A percentile compares a stretch with the other conserved stretches of the same genome.
Conservation (phyloP, 2,797 vertebrate species). For the Bradypodion ventrale region DNA sequence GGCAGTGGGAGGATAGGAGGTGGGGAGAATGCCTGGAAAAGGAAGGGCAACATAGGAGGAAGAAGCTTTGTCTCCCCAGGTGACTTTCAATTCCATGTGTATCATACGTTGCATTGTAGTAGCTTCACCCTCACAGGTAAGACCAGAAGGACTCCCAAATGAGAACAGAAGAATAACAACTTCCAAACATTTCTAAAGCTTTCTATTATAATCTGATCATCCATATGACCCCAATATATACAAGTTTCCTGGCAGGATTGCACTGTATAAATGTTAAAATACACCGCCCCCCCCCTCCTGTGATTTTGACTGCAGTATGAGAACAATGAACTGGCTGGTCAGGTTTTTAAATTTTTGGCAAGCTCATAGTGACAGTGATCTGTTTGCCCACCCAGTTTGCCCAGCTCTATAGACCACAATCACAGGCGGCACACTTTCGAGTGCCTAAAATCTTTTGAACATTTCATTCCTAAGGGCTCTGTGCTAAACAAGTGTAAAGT, state of each 20-base stretch:
- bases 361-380: conserved; percentile 60
- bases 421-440: conserved; percentile 51
- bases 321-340: conserved; percentile 40
- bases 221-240: background rate
- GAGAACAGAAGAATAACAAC: background rate
- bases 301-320: background rate
- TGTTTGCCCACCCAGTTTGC: conserved; percentile 71
- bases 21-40: no score
- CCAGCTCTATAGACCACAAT: conserved; percentile 49
- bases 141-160: background rate
- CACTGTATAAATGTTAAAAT: background rate
- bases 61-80: background rate
- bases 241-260: background rate
- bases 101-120: background rate
- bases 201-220: background rate
- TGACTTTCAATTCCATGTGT: background rate
- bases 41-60: no score
- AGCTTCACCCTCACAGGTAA: background rate
- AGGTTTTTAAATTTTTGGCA: conserved; percentile 63
- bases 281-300: no score
- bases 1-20: background rate
- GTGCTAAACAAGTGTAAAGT: conserved; percentile 48
- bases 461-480: conserved; percentile 45
- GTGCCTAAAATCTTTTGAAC: conserved; percentile 54
- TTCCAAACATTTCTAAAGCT: background rate